These are phyloP conservation scores for Drosophila truncata DNA, from an alignment of 1,140 invertebrate species.

Conservation along the genomic window DNA sequence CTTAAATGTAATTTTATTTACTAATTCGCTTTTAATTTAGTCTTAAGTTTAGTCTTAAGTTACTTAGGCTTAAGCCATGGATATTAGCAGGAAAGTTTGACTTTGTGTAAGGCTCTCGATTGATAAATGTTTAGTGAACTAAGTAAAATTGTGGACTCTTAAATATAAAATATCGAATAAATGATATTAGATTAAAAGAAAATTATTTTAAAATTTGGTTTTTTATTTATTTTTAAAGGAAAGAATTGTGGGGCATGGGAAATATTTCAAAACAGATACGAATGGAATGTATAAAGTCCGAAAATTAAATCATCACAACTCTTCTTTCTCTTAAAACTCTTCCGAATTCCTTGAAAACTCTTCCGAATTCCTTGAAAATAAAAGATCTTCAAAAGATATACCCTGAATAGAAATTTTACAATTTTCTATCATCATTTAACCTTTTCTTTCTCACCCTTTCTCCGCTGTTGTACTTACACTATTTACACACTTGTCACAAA, in stretches of 20 bases:
- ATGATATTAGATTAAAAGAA: slow-evolving; percentile 64
- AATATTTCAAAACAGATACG: background rate
- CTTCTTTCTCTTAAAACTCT: background rate
- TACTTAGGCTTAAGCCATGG: slow-evolving; percentile 46
- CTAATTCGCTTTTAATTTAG: slow-evolving; percentile 62
- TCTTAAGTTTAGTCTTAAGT: slow-evolving; percentile 24
- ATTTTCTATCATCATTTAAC: background rate
- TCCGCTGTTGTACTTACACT: slow-evolving; percentile 53
- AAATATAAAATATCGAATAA: slow-evolving; percentile 70
- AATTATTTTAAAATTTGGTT: background rate
- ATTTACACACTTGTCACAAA: slow-evolving; percentile 72
- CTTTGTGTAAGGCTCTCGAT: slow-evolving; percentile 60
- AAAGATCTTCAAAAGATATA: background rate
- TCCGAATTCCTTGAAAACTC: slow-evolving; percentile 11
- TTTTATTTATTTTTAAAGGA: background rate
- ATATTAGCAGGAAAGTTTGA: slow-evolving; percentile 75
- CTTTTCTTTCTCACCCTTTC: slow-evolving; percentile 19
- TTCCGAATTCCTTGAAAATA: slow-evolving; percentile 1
- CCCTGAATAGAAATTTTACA: background rate
- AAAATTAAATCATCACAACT: background rate
- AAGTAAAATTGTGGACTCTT: slow-evolving; percentile 64
- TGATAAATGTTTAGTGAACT: slow-evolving; percentile 31
- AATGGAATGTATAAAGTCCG: background rate
- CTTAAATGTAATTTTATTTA: slow-evolving; percentile 50
- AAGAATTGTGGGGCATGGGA: background rate